Percentiles rank a stretch among this genome's conserved stretches.
Conservation (phyloP, 2,113 vertebrate genomes). For the Bucco capensis region DNA sequence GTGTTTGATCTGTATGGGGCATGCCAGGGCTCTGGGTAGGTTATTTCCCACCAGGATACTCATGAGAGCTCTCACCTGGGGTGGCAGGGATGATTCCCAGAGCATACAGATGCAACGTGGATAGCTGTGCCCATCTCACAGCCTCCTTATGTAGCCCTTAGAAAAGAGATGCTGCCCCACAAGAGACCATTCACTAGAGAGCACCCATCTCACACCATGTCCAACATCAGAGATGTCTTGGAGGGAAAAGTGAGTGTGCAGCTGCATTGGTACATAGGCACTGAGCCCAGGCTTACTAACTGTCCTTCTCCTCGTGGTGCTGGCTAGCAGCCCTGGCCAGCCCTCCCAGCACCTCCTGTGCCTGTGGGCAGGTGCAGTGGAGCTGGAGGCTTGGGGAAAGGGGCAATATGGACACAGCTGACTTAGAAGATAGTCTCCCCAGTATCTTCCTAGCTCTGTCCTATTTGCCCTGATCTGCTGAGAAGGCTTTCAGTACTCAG, state of each 20-base stretch:
- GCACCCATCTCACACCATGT: not conserved
- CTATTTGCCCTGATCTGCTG: not conserved
- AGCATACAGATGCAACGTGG: no score
- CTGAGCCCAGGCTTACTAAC: not conserved
- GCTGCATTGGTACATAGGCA: fast-evolving
- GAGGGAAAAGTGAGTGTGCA: not conserved
- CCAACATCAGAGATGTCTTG: not conserved
- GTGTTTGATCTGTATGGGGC: not conserved
- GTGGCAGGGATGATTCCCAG: not conserved
- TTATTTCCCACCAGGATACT: not conserved
- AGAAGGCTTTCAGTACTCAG: not conserved
- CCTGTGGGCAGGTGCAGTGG: fast-evolving
- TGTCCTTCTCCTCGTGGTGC: not conserved
- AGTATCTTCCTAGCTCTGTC: not conserved
- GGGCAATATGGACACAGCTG: not conserved
- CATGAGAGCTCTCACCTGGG: not conserved
- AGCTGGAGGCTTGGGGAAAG: not conserved
- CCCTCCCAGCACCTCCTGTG: not conserved
- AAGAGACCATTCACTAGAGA: not conserved
- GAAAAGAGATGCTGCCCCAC: not conserved
- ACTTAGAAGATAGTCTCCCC: not conserved
- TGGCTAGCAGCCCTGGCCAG: not conserved
- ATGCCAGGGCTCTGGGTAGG: not conserved
- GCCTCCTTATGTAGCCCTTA: not conserved
- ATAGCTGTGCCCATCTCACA: not conserved